Evolutionary conservation across 1,140 invertebrate genomes (phyloP).

Genomic region (Achatina immaculata): DNA sequence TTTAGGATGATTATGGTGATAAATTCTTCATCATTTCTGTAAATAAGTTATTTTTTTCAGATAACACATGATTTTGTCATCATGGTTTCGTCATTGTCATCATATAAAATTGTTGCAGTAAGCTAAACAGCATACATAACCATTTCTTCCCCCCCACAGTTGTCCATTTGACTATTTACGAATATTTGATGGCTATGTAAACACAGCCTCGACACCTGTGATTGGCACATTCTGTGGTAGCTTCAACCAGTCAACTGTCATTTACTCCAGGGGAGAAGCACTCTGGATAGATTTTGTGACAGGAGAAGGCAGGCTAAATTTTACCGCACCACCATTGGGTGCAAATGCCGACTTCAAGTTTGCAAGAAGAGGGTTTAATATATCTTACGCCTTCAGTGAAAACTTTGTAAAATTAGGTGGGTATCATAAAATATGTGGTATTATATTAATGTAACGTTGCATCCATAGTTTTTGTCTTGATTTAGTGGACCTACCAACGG

Average conservation of each 20-base stretch:
- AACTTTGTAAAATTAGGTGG: slow-evolving; percentile 61
- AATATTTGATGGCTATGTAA: slow-evolving; percentile 93
- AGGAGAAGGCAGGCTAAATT: slow-evolving; percentile 55
- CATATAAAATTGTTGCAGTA: too few species aligned
- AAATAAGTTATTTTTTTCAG: too few species aligned
- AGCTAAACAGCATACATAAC: too few species aligned
- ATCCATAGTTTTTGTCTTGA: too few species aligned
- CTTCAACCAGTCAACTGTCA: slow-evolving; percentile 93
- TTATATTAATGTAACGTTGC: too few species aligned
- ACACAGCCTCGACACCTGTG: slow-evolving; percentile 82
- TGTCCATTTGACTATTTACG: slow-evolving; percentile 98
- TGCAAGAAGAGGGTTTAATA: slow-evolving; percentile 64
- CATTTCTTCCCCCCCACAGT: slow-evolving; percentile 73
- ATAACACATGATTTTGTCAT: too few species aligned
- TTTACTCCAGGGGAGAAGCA: slow-evolving; percentile 91
- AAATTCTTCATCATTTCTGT: too few species aligned
- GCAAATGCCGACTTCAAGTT: slow-evolving; percentile 60
- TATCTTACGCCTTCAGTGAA: slow-evolving; percentile 64
- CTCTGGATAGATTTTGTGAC: slow-evolving; percentile 80
- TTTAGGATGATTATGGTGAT: too few species aligned
- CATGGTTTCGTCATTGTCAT: too few species aligned
- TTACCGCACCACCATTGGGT: slow-evolving; percentile 53
- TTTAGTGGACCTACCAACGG: too few species aligned
- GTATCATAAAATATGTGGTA: slow-evolving; percentile 37
- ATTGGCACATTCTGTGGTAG: slow-evolving; percentile 96